Base-by-base conservation (phyloP, 2,113 vertebrate species). In the Pygoscelis adeliae region DNA sequence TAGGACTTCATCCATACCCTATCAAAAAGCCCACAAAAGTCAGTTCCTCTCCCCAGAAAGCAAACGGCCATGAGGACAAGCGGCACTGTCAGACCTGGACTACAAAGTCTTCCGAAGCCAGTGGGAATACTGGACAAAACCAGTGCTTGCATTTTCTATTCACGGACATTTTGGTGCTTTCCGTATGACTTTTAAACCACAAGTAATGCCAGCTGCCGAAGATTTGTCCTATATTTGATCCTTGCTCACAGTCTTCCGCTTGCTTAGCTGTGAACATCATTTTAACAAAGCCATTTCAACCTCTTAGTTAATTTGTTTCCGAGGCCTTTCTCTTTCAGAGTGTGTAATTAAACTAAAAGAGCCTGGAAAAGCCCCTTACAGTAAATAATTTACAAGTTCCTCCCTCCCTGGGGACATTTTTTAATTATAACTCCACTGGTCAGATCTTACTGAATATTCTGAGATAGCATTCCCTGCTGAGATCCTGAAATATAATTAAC, bases 391-490 rank as follows among this genome's bases (percentile, higher is more conserved):
- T 91, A 95, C 87, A 84, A 79, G 72, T 82, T 87, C 58, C 66
- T 96, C 97, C 96, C 98, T 59, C 97, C 96, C 98, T 56, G 62
- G 93, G 89, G 97, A 96, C 87, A 70, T 92, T 96, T 97, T 95
- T 91, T 85, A 97, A 95, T 97, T 97, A 87, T 76, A 94, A 83
- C 78, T 96, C 96, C 95, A 94, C 44, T 93, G 95, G 97, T 93
- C 97, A 96, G 95, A 94, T 94, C 66, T 79, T 91, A 94, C 74
- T 70, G 91, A 97, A 92, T 90, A 83, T 81, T 96, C 80, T 3
- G 46, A 77, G 93, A 97, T 78, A 82, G 89, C 93, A 65, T 55
- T 95, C 89, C 96, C 98, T 25, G 55, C 96, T 93, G 97, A 92
- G 96, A 85, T 90, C 49, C 74, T 73, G 46, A 83, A 96, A 89